Conservation (phyloP, 2,113 vertebrate species). For the Hymenochirus boettgeri region DNA sequence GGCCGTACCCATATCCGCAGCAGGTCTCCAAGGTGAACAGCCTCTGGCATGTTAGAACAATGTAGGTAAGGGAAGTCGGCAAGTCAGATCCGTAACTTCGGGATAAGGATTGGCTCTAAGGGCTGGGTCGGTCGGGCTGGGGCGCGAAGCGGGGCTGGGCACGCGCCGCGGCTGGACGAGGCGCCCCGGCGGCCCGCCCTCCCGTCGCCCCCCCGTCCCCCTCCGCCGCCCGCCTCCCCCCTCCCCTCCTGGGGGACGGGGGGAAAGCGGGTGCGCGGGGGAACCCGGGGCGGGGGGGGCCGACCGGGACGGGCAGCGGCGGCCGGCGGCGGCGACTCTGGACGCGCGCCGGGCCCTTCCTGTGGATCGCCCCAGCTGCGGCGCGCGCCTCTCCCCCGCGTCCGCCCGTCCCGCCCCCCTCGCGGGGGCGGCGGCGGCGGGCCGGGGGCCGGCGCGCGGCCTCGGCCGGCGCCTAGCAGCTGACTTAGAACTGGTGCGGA, state of each 20-base stretch:
- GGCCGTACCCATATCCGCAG: neutral
- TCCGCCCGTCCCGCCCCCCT: too few species aligned
- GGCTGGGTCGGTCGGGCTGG: slow-evolving; percentile 5
- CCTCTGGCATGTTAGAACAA: slow-evolving; percentile 16
- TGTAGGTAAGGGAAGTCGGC: slow-evolving; percentile 22
- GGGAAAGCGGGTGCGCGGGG: too few species aligned
- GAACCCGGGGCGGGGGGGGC: neutral
- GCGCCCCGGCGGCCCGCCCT: slow-evolving; percentile 11
- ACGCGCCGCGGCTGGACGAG: slow-evolving; percentile 26
- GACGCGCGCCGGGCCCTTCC: slow-evolving; percentile 44
- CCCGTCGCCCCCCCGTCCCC: slow-evolving; percentile 3
- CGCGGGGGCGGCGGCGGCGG: neutral
- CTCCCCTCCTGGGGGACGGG: too few species aligned
- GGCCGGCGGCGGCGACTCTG: slow-evolving; percentile 18
- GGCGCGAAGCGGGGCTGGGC: slow-evolving; percentile 16
- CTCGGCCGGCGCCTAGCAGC: too few species aligned
- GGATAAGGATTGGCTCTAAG: slow-evolving; percentile 4
- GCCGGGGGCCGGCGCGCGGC: slow-evolving; percentile 25
- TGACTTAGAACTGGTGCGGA: too few species aligned
- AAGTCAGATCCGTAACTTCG: slow-evolving; percentile 16
- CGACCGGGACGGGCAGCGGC: neutral
- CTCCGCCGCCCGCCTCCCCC: too few species aligned
- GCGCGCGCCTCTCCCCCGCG: too few species aligned
- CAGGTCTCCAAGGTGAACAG: slow-evolving; percentile 24
- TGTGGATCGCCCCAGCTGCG: slow-evolving; percentile 43